phyloP scores from a whole-genome alignment of 92 coral and sea anemone species.

The Phenganax stokvisi region DNA sequence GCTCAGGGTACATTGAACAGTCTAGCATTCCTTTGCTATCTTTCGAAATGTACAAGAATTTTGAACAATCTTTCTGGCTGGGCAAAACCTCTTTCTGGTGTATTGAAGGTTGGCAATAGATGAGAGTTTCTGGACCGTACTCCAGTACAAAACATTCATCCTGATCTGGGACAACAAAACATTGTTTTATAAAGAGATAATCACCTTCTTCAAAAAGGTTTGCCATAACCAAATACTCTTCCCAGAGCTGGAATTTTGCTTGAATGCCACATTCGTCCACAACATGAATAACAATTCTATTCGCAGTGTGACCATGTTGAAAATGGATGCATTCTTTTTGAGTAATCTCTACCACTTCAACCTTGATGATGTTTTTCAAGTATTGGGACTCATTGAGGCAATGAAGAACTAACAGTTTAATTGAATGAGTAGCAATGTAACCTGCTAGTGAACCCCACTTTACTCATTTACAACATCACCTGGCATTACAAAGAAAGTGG shows the following conservation, averaged over 20 bases:
- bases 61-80: conserved; percentile 63
- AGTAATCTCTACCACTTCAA: conserved; percentile 66
- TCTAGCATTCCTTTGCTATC: conserved; percentile 91
- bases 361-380: conserved; percentile 64
- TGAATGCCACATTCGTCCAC: conserved; percentile 72
- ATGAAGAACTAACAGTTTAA: conserved; percentile 47
- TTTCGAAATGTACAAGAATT: conserved; percentile 67
- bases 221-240: conserved; percentile 74
- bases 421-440: conserved; percentile 14
- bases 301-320: conserved; percentile 76
- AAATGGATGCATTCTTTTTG: conserved; percentile 71
- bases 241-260: conserved; percentile 71
- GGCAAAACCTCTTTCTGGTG: conserved; percentile 60
- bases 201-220: conserved; percentile 80
- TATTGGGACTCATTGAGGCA: conserved; percentile 57
- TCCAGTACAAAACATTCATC: conserved; percentile 66
- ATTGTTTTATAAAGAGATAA: conserved; percentile 64
- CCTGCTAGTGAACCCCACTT: not conserved
- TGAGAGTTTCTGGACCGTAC: conserved; percentile 83
- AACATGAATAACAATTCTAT: conserved; percentile 57
- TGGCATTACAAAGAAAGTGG: no score
- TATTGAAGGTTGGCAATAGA: conserved; percentile 59
- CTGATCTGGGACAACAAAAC: conserved; percentile 68
- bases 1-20: conserved; percentile 81
- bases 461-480: not conserved